These are phyloP conservation scores for Mystacornis crossleyi DNA, from an alignment of 2,113 vertebrate species.

Conservation along the genomic window DNA sequence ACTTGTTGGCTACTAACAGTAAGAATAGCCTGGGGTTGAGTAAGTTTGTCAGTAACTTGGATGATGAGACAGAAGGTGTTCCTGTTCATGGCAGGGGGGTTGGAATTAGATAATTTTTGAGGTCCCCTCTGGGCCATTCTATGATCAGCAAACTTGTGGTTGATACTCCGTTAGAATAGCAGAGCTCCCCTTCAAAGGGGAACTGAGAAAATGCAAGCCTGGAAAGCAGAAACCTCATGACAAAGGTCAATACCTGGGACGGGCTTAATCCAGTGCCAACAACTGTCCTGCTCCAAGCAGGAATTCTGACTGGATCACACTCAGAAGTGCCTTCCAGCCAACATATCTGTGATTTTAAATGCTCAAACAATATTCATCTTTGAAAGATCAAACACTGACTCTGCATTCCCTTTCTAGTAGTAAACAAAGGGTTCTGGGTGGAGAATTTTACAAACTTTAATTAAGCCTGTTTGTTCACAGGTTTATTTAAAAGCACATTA, in stretches of 20 bases:
- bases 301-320: neutral
- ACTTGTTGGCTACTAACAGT: neutral
- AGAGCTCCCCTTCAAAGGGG: neutral
- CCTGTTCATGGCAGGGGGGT: accelerated
- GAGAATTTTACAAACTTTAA: neutral
- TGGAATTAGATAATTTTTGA: neutral
- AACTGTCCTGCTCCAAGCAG: neutral
- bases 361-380: neutral
- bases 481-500: neutral
- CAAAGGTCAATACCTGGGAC: neutral
- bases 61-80: neutral
- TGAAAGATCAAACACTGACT: neutral
- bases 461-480: neutral
- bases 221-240: neutral
- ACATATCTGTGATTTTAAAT: neutral
- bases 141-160: neutral
- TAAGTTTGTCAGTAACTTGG: neutral
- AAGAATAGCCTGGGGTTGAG: neutral
- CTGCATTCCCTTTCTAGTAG: neutral
- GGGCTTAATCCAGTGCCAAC: neutral
- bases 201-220: neutral
- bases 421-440: neutral
- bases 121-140: neutral
- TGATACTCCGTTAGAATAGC: accelerated
- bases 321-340: neutral